These are phyloP conservation scores for Apis florea DNA, from an alignment of 1,140 invertebrate genomes.

Conservation along the genomic window DNA sequence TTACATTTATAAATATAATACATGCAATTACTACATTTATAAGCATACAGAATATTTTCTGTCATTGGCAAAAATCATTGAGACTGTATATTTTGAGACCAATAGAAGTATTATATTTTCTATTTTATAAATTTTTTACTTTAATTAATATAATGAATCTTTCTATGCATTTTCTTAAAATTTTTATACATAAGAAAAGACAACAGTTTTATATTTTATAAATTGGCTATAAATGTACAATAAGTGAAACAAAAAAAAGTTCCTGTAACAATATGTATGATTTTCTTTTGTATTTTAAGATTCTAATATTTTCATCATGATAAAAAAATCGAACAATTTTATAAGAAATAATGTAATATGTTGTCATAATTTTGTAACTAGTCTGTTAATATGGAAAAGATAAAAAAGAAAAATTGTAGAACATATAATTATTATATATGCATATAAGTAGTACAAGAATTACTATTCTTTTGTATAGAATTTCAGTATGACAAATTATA, in stretches of 20 bases:
- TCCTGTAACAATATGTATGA: constrained; percentile 26
- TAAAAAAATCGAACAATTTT: constrained; percentile 11
- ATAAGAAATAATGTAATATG: constrained; percentile 22
- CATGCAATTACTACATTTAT: constrained; percentile 27
- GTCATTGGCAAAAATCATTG: constrained; percentile 6
- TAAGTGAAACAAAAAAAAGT: constrained; percentile 37
- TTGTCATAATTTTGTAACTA: constrained; percentile 38
- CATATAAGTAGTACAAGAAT: constrained; percentile 7
- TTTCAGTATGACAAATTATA: constrained; percentile 2
- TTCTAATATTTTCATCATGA: constrained; percentile 1
- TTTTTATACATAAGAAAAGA: constrained; percentile 15
- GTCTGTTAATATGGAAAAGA: constrained; percentile 22
- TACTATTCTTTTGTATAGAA: constrained; percentile 23
- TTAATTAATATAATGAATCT: constrained; percentile 11
- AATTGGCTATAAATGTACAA: constrained; percentile 37
- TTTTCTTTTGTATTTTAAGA: constrained; percentile 39
- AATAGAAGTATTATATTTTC: constrained; percentile 37
- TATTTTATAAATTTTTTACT: constrained; percentile 38
- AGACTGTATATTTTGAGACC: constrained; percentile 24
- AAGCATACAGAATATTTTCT: constrained; percentile 25
- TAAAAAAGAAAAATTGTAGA: constrained; percentile 15
- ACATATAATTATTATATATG: constrained; percentile 30
- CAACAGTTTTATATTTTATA: constrained; percentile 10
- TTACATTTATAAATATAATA: constrained; percentile 10
- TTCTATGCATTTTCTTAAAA: constrained; percentile 5